Conservation (phyloP, 2,113 vertebrate genomes). For the Danionella cerebrum region DNA sequence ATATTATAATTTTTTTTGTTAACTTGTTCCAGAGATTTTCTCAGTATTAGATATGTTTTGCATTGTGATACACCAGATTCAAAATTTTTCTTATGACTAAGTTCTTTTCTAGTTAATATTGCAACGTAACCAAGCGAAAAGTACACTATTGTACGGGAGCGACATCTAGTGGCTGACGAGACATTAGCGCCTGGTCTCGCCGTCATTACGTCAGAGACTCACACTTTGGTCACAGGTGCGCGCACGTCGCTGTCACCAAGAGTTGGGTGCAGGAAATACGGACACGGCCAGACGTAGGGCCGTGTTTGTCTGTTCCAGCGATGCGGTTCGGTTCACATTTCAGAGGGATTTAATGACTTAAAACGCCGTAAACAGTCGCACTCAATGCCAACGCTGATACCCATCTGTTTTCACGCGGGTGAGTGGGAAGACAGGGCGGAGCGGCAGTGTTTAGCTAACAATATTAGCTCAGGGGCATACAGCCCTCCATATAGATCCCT, state of each 20-base stretch:
- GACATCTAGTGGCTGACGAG: too few relatives aligned
- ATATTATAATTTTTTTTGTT: too few relatives aligned
- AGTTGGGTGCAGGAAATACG: slow-evolving; percentile 55
- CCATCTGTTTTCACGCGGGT: not conserved
- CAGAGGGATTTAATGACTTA: not conserved
- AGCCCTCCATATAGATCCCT: slow-evolving; percentile 8
- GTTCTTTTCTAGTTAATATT: too few relatives aligned
- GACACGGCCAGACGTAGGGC: slow-evolving; percentile 37
- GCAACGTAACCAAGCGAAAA: too few relatives aligned
- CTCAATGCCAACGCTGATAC: not conserved
- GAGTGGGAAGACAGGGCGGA: not conserved
- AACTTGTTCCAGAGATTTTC: too few relatives aligned
- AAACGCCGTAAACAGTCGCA: not conserved
- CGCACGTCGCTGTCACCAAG: slow-evolving; percentile 64
- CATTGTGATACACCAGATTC: too few relatives aligned
- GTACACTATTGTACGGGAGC: too few relatives aligned
- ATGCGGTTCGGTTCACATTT: not conserved
- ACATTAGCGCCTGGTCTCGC: not conserved
- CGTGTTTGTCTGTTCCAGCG: slow-evolving; percentile 33
- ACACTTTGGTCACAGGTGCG: slow-evolving; percentile 31
- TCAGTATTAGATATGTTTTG: too few relatives aligned
- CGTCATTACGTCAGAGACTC: not conserved
- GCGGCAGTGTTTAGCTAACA: slow-evolving; percentile 10
- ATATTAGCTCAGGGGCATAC: slow-evolving; percentile 42
- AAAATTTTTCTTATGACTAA: too few relatives aligned